phyloP scores from a whole-genome alignment of 2,113 vertebrate species.

The Forbesichthys papilliferus region DNA sequence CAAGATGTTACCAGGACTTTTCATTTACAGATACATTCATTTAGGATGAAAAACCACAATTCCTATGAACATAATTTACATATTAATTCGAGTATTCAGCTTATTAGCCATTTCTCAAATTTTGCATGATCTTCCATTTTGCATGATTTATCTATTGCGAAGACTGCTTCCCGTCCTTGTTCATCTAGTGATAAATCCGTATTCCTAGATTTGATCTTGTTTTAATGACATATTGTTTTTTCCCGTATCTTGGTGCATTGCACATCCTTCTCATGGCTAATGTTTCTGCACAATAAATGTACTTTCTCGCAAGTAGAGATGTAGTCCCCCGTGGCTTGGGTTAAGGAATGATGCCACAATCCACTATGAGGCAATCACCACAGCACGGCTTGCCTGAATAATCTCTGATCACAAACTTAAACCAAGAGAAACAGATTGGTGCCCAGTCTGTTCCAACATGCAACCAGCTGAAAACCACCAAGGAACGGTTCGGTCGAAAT shows the following conservation, averaged over 20 bases:
- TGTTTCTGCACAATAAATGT: background rate
- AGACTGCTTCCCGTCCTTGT: conserved; percentile 3
- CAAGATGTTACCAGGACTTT: conserved; percentile 46
- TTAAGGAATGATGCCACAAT: conserved; percentile 29
- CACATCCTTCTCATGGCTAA: conserved; percentile 10
- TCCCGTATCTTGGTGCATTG: background rate
- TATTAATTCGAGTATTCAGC: conserved; percentile 34
- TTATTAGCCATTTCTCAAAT: conserved; percentile 9
- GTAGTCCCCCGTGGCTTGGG: background rate
- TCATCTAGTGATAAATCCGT: background rate
- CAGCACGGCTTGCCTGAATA: conserved; percentile 30
- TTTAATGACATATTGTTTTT: conserved; percentile 17
- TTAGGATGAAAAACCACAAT: conserved; percentile 45
- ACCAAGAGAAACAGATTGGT: conserved; percentile 14
- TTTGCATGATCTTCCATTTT: conserved; percentile 2
- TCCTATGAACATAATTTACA: conserved; percentile 57
- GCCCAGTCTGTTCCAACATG: conserved; percentile 14
- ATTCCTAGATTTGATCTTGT: background rate
- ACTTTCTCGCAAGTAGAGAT: conserved; percentile 1
- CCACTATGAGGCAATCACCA: conserved; percentile 17
- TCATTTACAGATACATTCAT: conserved; percentile 46
- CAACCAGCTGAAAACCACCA: conserved; percentile 26
- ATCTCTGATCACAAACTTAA: conserved; percentile 46
- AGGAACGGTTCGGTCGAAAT: conserved; percentile 30
- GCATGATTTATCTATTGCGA: background rate